Percentiles rank a stretch among this genome's conserved stretches.
Conservation (phyloP, 92 coral and sea anemone species). For the Palythoa caribaeorum region DNA sequence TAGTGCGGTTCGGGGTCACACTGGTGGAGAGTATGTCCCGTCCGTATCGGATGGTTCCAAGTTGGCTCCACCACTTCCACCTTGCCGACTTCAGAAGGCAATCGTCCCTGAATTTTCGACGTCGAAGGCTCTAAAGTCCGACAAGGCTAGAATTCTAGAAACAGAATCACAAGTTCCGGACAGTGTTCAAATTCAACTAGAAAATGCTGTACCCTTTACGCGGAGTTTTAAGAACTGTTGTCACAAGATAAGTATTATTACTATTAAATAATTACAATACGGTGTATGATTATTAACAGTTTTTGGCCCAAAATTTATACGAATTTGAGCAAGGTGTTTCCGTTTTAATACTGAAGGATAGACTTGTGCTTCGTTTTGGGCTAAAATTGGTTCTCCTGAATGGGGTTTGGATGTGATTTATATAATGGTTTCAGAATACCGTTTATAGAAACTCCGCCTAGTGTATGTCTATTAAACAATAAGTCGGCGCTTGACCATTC, state of each 20-base stretch:
- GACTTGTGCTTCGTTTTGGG: not conserved
- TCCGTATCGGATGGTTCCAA: conserved; percentile 33
- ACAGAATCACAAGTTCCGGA: not conserved
- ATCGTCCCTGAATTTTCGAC: conserved; percentile 36
- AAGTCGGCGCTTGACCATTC: not conserved
- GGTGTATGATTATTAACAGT: not conserved
- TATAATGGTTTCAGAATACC: conserved; percentile 34
- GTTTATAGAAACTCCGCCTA: conserved; percentile 16
- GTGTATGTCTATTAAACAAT: conserved; percentile 21
- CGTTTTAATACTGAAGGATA: not conserved
- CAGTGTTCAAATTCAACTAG: not conserved
- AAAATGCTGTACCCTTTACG: conserved; percentile 2
- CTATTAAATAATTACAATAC: not conserved
- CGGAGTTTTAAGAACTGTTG: not conserved
- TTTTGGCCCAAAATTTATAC: not conserved
- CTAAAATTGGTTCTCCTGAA: conserved; percentile 2
- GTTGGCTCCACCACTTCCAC: conserved; percentile 40
- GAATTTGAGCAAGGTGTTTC: conserved; percentile 24
- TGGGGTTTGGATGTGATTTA: conserved; percentile 43
- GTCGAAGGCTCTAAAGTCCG: conserved; percentile 12
- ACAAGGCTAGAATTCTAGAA: conserved; percentile 18
- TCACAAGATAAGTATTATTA: conserved; percentile 26
- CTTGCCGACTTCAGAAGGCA: conserved; percentile 20
- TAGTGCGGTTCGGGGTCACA: conserved; percentile 2
- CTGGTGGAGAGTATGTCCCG: conserved; percentile 54